These are phyloP conservation scores for Zoanthus solanderi DNA, from an alignment of 92 coral and sea anemone species.

Conservation along the genomic window DNA sequence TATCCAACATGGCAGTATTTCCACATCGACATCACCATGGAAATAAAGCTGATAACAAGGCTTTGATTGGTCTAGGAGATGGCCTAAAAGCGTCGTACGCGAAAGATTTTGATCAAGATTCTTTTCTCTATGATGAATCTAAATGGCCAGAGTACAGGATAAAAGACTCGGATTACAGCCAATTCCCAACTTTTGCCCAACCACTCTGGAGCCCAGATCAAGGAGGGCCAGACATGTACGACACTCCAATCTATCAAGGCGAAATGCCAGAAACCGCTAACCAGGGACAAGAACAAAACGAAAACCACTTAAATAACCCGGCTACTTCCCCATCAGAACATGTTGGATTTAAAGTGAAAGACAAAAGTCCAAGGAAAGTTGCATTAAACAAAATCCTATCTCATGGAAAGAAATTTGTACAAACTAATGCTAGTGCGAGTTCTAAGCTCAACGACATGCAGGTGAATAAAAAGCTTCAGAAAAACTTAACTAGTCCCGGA, in stretches of 20 bases:
- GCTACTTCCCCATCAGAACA: background rate
- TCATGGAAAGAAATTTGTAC: background rate
- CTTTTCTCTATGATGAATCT: constrained; percentile 75
- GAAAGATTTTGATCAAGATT: constrained; percentile 69
- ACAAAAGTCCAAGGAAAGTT: constrained; percentile 14
- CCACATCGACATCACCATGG: constrained; percentile 51
- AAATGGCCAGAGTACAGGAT: constrained; percentile 93
- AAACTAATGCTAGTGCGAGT: background rate
- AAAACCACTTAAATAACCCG: background rate
- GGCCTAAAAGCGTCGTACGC: constrained; percentile 51
- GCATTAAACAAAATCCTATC: constrained; percentile 9
- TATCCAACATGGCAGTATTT: constrained; percentile 88
- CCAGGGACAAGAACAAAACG: background rate
- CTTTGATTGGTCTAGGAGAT: constrained; percentile 60
- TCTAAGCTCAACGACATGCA: background rate
- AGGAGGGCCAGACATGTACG: constrained; percentile 28
- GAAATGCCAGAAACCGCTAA: background rate
- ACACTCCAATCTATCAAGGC: constrained; percentile 23
- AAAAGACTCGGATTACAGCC: constrained; percentile 87
- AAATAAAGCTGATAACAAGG: constrained; percentile 61
- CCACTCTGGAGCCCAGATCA: constrained; percentile 35
- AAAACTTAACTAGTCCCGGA: background rate
- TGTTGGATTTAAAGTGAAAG: background rate
- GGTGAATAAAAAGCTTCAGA: background rate
- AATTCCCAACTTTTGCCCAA: constrained; percentile 55